Evolutionary conservation across 2,797 vertebrate genomes (phyloP).

Genomic region (Tokudaia muenninki): DNA sequence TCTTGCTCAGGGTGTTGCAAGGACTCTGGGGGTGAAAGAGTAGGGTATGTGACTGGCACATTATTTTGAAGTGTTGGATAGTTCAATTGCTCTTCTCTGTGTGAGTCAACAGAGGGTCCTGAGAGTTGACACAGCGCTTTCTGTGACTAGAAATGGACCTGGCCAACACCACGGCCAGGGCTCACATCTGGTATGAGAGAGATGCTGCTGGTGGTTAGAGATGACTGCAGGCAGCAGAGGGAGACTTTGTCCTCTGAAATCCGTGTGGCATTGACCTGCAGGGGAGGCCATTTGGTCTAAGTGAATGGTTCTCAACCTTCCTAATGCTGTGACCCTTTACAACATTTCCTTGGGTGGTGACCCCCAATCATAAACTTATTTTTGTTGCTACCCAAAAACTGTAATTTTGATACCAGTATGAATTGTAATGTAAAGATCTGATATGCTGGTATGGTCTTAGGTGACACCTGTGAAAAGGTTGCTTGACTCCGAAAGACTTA

Average conservation of each 20-base stretch:
- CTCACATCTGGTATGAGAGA: not conserved
- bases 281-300: not conserved
- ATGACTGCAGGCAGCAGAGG: not conserved
- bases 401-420: not conserved
- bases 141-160: not conserved
- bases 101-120: not conserved
- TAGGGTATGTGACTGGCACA: accelerated
- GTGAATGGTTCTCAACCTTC: not conserved
- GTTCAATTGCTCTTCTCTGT: not conserved
- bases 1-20: not conserved
- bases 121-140: not conserved
- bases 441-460: not conserved
- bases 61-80: not conserved
- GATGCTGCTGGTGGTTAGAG: not conserved
- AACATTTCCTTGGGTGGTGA: not conserved
- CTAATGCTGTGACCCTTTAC: not conserved
- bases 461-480: not conserved
- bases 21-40: not conserved
- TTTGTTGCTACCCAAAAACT: not conserved
- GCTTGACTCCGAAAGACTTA: not conserved
- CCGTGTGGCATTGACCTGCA: not conserved
- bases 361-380: not conserved
- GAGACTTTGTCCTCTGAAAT: not conserved
- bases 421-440: too few species aligned
- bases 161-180: not conserved